phyloP scores from a whole-genome alignment of 2,797 vertebrate species.

The Ctenochaetus hawaiiensis region DNA sequence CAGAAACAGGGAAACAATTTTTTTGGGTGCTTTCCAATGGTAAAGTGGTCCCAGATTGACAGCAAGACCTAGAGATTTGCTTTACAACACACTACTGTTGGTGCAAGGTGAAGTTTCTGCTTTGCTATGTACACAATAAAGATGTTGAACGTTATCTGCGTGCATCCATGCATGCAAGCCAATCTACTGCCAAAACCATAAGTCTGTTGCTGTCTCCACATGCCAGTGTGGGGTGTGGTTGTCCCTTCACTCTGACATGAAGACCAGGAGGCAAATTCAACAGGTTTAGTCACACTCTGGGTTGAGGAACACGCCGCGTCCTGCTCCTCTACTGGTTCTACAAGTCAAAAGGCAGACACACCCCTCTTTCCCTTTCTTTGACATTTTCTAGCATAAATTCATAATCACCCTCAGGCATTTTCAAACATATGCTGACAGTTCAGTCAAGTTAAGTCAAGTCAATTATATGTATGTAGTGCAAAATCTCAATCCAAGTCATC shows the following conservation, averaged over 20 bases:
- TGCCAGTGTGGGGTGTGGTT: constrained; percentile 77
- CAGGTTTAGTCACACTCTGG: constrained; percentile 75
- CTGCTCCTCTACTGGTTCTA: constrained; percentile 56
- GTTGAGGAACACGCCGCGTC: constrained; percentile 73
- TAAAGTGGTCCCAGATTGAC: constrained; percentile 68
- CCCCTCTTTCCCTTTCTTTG: constrained; percentile 61
- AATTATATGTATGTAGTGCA: no score
- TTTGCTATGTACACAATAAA: background rate
- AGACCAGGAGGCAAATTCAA: constrained; percentile 72
- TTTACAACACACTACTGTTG: constrained; percentile 16
- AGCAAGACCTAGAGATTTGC: constrained; percentile 36
- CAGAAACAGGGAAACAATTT: constrained; percentile 25
- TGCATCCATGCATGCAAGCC: background rate
- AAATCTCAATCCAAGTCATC: no score
- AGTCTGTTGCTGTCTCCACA: constrained; percentile 53
- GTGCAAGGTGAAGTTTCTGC: background rate
- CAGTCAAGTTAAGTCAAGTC: background rate
- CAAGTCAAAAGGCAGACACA: constrained; percentile 59
- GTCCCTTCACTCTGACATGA: constrained; percentile 71
- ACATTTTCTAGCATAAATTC: constrained; percentile 25
- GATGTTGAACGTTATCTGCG: background rate
- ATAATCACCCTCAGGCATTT: constrained; percentile 31
- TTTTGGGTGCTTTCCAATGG: constrained; percentile 68
- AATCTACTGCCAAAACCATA: constrained; percentile 4
- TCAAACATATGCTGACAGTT: constrained; percentile 11